A percentile compares a stretch with the other conserved stretches of the same genome.
phyloP scores from a whole-genome alignment of 2,113 vertebrate genomes.

The Girardinichthys multiradiatus region DNA sequence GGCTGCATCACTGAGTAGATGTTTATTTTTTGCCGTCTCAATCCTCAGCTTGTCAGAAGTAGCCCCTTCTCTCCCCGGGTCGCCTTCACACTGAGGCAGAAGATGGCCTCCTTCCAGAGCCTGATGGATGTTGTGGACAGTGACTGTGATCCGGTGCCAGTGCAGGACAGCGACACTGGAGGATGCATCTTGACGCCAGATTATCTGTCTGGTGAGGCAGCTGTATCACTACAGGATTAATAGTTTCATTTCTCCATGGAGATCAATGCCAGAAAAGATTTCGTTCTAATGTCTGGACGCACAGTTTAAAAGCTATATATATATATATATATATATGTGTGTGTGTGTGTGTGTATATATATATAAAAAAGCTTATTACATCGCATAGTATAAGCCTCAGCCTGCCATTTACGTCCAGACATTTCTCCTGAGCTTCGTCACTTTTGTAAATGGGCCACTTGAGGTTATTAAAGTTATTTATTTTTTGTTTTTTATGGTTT shows the following conservation, averaged over 20 bases:
- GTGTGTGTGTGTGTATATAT: too few species aligned
- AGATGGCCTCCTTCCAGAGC: constrained; percentile 80
- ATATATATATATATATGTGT: too few species aligned
- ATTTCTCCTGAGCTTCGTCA: constrained; percentile 28
- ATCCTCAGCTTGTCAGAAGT: constrained; percentile 58
- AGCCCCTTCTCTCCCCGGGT: constrained; percentile 65
- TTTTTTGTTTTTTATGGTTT: neutral
- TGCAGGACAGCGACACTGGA: constrained; percentile 48
- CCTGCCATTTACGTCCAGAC: constrained; percentile 27
- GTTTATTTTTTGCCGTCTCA: constrained; percentile 46
- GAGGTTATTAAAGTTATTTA: neutral
- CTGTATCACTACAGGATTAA: constrained; percentile 56
- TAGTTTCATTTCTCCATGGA: constrained; percentile 52
- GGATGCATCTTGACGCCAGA: constrained; percentile 67
- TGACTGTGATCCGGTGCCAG: constrained; percentile 53
- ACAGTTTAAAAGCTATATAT: constrained; percentile 26
- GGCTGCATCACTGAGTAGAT: constrained; percentile 40
- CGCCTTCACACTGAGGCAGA: constrained; percentile 77
- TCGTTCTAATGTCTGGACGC: constrained; percentile 51
- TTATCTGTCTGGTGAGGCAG: constrained; percentile 73
- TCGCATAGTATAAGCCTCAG: constrained; percentile 12
- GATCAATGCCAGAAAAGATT: constrained; percentile 41
- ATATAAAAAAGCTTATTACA: constrained; percentile 51
- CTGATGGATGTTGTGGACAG: constrained; percentile 75
- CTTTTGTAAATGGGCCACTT: constrained; percentile 15